Base-by-base conservation (phyloP, 1,140 invertebrate genomes). In the Ceratitis capitata region DNA sequence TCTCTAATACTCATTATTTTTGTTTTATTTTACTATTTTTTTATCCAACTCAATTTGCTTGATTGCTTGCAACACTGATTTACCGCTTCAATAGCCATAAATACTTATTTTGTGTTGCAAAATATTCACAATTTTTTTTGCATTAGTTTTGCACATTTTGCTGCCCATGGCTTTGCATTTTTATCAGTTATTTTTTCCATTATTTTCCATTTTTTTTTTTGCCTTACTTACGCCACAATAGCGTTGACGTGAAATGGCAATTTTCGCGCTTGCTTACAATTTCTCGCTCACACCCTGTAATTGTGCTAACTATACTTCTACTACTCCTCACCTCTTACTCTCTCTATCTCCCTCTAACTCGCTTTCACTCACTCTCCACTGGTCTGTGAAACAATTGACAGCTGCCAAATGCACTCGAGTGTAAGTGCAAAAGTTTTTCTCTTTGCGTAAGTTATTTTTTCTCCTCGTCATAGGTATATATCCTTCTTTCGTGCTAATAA, bases 1-100 rank as follows among this genome's bases (percentile, higher is more conserved):
- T 29, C 29, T 12, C 23, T 23, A 64, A 32, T 16, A 64, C 7
- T 89, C 88, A 89, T 89, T 47, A 47, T 9, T 14, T 16, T n/a
- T n/a, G n/a, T n/a, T n/a, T n/a, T n/a, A 29, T 9, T 61, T 26
- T 12, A 61, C n/a, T 61, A 23, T 4, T 61, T 61, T 78, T 78
- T 78, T n/a, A 45, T 10, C 2, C 9, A 78, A 47, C 39, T 12
- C 69, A 39, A 78, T 78, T 78, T 78, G 69, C 69, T 45, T 78
- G 69, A 78, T 78, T 78, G 69, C 69, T 14, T 26, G 69, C 19
- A 39, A 32, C 39, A 47, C 69, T 78, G 69, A 78, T 78, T 78
- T 78, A 78, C 19, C 69, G 69, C 69, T 23, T 78, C 19, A 78
- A 47, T 78, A 78, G 69, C 69, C 69, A 45, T 78, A 78, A 78